phyloP scores from a whole-genome alignment of 2,113 vertebrate genomes.

The Theropithecus gelada region DNA sequence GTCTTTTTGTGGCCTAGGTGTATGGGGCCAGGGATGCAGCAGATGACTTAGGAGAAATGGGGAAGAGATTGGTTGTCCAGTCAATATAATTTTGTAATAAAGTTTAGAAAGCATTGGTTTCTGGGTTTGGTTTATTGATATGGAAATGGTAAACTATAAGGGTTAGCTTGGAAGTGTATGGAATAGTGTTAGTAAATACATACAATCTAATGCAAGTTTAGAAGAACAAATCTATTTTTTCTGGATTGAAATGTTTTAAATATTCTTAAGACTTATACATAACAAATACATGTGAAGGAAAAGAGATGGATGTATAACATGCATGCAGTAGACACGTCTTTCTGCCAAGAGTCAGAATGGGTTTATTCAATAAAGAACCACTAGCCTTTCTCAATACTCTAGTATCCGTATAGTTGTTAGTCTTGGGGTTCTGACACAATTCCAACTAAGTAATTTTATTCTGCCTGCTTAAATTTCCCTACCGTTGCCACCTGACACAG shows the following conservation, averaged over 20 bases:
- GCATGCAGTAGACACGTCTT: not conserved
- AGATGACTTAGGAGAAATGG: not conserved
- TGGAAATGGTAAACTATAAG: not conserved
- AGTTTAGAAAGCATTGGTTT: not conserved
- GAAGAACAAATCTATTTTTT: not conserved
- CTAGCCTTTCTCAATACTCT: not conserved
- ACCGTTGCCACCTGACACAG: not conserved
- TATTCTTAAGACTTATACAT: not conserved
- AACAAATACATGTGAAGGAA: not conserved
- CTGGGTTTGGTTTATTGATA: not conserved
- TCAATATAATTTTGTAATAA: slow-evolving; percentile 6
- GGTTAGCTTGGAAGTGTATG: not conserved
- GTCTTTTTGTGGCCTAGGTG: not conserved
- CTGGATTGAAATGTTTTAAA: not conserved
- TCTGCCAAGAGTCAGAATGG: not conserved
- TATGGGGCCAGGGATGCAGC: rapidly evolving
- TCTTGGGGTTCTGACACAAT: slow-evolving; percentile 47
- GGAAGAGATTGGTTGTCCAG: not conserved
- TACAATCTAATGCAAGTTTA: not conserved
- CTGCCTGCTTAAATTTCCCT: slow-evolving; percentile 30
- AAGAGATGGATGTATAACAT: not conserved
- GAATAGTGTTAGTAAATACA: not conserved
- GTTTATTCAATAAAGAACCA: not conserved
- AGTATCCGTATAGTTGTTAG: not conserved
- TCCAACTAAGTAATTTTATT: slow-evolving; percentile 52